Base-by-base conservation (phyloP, 2,797 vertebrate genomes). In the Sorex maritimensis region DNA sequence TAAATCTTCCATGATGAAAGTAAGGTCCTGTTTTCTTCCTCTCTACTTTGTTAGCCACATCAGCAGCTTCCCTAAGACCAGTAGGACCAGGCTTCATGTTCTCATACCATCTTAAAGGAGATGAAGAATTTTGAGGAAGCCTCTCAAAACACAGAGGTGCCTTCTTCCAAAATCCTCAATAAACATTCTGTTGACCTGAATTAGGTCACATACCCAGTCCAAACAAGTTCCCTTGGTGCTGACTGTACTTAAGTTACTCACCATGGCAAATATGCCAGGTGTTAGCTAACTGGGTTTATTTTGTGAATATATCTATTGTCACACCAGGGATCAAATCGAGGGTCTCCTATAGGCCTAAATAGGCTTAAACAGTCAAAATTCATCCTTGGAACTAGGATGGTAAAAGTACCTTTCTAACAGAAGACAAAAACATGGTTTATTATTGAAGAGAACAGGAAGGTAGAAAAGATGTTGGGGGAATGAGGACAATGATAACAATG, bases 361-460 rank as follows among this genome's bases (percentile, higher is more conserved):
- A 52, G 49, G 49, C 21, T 67, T 67, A 92, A 93, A 80, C 4
- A 84, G 38, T 68, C 21, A 61, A 91, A 52, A 89, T 26, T 49
- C 30, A 68, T 0, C 38, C 86, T 15, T 81, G 65, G n/a, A 86
- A n/a, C n/a, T 82, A 10, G n/a, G 17, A 41, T 81, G 75, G 71
- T 34, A 61, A 10, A 46, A 86, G 81, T 34, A n/a, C n/a, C 26
- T 41, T 38, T 58, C 9, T 38, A 78, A 13, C 46, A 72, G 81
- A 94, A 85, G 77, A 93, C 13, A 49, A 69, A 89, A 91, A 55
- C 14, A 72, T 1, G 65, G 6, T 82, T n/a, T 83, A 65, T 72
- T 69, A 2, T 10, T 11, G 19, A 88, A 93, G 30, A 68, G 55
- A 91, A 4, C 24, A 6, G 26, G 72, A 30, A 81, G 3, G 8